Percentiles rank a stretch among this genome's conserved stretches.
phyloP scores from a whole-genome alignment of 2,797 vertebrate species.

The Acestrorhynchus altus region DNA sequence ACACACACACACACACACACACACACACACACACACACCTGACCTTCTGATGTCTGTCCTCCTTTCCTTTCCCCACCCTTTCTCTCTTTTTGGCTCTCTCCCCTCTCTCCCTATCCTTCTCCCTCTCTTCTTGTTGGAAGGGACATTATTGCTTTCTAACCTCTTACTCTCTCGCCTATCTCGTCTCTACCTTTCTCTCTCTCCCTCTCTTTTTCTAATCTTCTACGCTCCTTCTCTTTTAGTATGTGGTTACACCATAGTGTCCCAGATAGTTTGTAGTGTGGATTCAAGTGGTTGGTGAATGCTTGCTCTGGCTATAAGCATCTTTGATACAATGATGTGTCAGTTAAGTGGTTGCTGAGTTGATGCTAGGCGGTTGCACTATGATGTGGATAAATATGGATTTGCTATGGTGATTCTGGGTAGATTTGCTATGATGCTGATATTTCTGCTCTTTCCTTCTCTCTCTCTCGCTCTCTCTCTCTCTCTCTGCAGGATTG shows the following conservation, averaged over 20 bases:
- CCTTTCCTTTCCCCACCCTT: neutral
- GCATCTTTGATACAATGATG: too few relatives aligned
- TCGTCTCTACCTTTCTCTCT: neutral
- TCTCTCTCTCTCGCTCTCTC: constrained; percentile 14
- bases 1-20: constrained; percentile 1
- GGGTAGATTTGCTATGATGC: too few relatives aligned
- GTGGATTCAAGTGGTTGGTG: too few relatives aligned
- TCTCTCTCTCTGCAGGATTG: constrained; percentile 65
- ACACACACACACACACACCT: constrained; percentile 10
- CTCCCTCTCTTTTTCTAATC: neutral
- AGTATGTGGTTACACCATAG: constrained; percentile 42
- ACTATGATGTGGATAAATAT: too few relatives aligned
- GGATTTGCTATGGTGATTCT: too few relatives aligned
- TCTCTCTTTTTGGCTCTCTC: neutral
- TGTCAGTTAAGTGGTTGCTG: too few relatives aligned
- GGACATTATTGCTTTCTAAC: neutral
- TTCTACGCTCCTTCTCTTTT: neutral
- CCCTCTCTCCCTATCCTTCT: neutral
- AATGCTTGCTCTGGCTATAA: too few relatives aligned
- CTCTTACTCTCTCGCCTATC: neutral
- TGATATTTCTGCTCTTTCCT: too few relatives aligned
- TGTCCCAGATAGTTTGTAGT: too few relatives aligned
- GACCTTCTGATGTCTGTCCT: constrained; percentile 5
- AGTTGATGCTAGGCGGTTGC: too few relatives aligned
- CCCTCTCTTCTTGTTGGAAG: neutral